phyloP scores from a whole-genome alignment of 1,140 invertebrate species.

The Sarcophaga peregrina region DNA sequence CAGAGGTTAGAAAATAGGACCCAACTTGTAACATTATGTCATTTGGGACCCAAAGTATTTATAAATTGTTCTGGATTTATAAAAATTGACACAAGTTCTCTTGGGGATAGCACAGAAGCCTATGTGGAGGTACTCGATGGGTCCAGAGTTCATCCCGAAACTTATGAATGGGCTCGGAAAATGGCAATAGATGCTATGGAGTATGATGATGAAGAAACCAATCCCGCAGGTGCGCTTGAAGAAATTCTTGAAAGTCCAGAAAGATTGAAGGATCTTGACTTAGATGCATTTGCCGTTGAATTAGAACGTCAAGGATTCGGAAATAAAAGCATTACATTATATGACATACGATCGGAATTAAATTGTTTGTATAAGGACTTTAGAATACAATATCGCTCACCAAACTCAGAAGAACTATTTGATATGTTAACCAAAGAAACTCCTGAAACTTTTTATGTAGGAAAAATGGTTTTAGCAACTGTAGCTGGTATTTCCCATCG shows the following conservation, averaged over 20 bases:
- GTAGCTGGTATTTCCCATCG: conserved; percentile 84
- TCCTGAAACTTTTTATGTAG: conserved; percentile 94
- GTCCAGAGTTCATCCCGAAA: conserved; percentile 98
- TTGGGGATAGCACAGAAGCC: conserved; percentile 93
- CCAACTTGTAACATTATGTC: conserved; percentile 92
- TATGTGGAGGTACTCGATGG: conserved; percentile 98
- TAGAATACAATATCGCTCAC: conserved; percentile 80
- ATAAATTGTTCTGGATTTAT: conserved; percentile 99
- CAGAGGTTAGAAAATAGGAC: conserved; percentile 93
- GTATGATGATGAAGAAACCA: conserved; percentile 95
- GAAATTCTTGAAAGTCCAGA: conserved; percentile 97
- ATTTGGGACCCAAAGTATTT: conserved; percentile 98
- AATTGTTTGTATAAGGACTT: conserved; percentile 96
- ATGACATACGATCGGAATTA: conserved; percentile 96
- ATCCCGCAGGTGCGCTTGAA: conserved; percentile 95
- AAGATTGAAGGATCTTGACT: conserved; percentile 93
- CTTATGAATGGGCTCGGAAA: conserved; percentile 99
- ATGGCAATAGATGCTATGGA: conserved; percentile 99
- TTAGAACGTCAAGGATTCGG: conserved; percentile 95
- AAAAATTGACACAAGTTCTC: conserved; percentile 95
- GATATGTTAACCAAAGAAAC: conserved; percentile 97
- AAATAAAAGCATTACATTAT: conserved; percentile 96
- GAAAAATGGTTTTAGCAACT: conserved; percentile 84
- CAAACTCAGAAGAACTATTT: conserved; percentile 89
- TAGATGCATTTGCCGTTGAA: conserved; percentile 98